Evolutionary conservation across 2,113 vertebrate genomes (phyloP), one percentile per base, ranked within the genome.

Genomic region (Tetrax tetrax): DNA sequence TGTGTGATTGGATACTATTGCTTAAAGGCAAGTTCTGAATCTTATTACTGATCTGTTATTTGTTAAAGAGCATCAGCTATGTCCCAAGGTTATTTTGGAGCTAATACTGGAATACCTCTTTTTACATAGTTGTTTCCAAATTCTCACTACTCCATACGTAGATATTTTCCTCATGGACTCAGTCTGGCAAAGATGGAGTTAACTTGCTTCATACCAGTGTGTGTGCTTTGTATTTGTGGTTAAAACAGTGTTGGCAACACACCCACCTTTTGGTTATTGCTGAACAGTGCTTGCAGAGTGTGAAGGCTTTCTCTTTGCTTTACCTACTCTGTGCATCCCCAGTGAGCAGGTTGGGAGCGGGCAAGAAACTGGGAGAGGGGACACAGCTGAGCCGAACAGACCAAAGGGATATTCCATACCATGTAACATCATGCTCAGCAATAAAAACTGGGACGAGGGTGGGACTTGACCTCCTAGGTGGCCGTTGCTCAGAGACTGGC

Each of bases 1-100:
- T 99, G 99, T 87, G 99, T 99, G 41, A 98, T 99, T 94, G 99
- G 99, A 83, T 99, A 99, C 87, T 99, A 99, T 89, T 99, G 99
- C 96, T 97, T 99, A 66, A 99, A 99, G 99, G 99, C 99, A 97
- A 97, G 96, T 74, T 65, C 57, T 64, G 51, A 69, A 35, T 31
- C 47, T 60, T 50, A 27, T 19, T 68, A n/a, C 38, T 83, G 23
- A 61, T 50, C 41, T 35, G 10, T 33, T 75, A 23, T 57, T 71
- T 78, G 25, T 61, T 83, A 47, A 70, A 68, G 35, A 50, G 27
- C 41, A 23, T 4, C 2, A 2, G 5, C 29, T 48, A 6, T 35
- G 31, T 76, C 38, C 50, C 48, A 68, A 18, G 33, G 27, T 33
- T 19, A 38, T 8, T 83, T 61, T 80, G 27, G 35, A 57, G 76